A percentile compares a stretch with the other conserved stretches of the same genome.
These are phyloP conservation scores for Pelodiscus sinensis DNA, from an alignment of 2,113 vertebrate genomes.

Conservation along the genomic window DNA sequence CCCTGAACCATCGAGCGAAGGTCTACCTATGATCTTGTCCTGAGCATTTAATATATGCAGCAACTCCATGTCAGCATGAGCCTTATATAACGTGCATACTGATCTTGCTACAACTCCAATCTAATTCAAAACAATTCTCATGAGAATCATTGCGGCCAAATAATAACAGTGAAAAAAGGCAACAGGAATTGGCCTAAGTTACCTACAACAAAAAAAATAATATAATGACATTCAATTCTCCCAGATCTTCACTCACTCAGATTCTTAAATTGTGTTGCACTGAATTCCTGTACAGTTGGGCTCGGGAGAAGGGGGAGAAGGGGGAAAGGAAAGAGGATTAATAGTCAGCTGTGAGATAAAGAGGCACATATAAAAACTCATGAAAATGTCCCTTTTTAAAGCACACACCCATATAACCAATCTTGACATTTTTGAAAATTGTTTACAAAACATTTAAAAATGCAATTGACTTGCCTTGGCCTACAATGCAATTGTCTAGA, in stretches of 20 bases:
- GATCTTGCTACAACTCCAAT: not conserved
- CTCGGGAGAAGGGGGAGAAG: no score
- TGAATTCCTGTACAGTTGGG: not conserved
- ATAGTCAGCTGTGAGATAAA: not conserved
- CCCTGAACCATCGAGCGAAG: not conserved
- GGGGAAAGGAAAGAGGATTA: no score
- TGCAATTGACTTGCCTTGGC: not conserved
- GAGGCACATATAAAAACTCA: not conserved
- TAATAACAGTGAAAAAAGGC: not conserved
- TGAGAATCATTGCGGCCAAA: not conserved
- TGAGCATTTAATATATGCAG: constrained; percentile 12
- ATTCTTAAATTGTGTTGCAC: not conserved
- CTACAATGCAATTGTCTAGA: not conserved
- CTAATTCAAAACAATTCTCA: not conserved
- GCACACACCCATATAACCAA: not conserved
- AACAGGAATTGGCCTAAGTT: not conserved
- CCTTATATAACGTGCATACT: not conserved
- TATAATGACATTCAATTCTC: not conserved
- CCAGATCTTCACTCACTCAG: not conserved
- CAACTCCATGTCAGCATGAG: constrained; percentile 39
- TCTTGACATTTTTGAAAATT: not conserved
- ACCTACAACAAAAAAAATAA: not conserved
- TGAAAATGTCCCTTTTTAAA: not conserved
- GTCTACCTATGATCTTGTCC: constrained; percentile 52
- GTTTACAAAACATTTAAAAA: not conserved